These are phyloP conservation scores for Mustela lutreola DNA, from an alignment of 2,113 vertebrate species.

Conservation along the genomic window DNA sequence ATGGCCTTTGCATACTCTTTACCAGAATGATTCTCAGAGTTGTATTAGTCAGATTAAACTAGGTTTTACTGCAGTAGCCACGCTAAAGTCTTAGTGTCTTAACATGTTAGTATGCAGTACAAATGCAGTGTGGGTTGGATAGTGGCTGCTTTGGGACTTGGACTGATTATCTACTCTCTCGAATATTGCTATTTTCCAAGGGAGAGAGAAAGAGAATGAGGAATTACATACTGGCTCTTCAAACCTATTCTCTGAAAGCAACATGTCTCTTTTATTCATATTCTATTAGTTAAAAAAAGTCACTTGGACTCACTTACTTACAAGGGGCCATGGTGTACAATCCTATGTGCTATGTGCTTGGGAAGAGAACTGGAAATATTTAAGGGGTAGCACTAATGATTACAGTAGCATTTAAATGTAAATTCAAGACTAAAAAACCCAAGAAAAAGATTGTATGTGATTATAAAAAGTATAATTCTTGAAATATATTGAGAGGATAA, in stretches of 20 bases:
- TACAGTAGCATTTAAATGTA: background rate
- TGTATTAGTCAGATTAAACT: background rate
- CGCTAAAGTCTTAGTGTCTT: background rate
- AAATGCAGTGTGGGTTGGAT: background rate
- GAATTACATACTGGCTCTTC: background rate
- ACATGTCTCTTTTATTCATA: background rate
- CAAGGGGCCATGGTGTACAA: background rate
- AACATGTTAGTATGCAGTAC: background rate
- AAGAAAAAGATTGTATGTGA: background rate
- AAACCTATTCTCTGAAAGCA: background rate
- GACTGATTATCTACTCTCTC: background rate
- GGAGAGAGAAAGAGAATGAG: background rate
- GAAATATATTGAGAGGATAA: slow-evolving; percentile 9
- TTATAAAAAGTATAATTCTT: background rate
- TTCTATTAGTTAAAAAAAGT: background rate
- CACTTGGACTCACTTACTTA: background rate
- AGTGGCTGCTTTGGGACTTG: background rate
- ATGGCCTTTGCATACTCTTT: background rate
- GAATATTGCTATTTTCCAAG: background rate
- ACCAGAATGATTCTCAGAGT: slow-evolving; percentile 34
- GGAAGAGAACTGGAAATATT: slow-evolving; percentile 16
- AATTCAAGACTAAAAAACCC: background rate
- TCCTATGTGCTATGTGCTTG: background rate
- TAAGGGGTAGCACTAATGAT: background rate
- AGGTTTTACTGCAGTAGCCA: background rate